A percentile compares a stretch with the other conserved stretches of the same genome.
Evolutionary conservation across 2,113 vertebrate species (phyloP).

Genomic region (Notarius lentiginosus): DNA sequence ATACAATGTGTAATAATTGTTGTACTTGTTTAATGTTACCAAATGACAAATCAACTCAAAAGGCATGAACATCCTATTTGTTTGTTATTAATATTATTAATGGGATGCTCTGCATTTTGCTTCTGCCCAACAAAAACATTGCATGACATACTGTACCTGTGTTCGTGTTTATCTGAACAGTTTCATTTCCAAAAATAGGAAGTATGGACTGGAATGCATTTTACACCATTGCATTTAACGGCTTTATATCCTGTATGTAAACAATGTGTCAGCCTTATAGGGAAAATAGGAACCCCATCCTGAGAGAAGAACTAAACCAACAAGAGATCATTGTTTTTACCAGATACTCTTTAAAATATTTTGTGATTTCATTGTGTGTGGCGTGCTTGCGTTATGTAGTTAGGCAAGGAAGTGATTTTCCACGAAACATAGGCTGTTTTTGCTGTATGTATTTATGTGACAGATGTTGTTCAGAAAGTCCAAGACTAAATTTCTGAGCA

Average conservation of each 20-base stretch:
- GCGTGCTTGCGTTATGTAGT: neutral
- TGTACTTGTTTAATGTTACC: neutral
- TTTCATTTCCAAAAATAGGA: slow-evolving; percentile 35
- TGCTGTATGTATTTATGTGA: too few species aligned
- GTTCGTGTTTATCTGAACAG: neutral
- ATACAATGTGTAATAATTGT: neutral
- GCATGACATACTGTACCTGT: neutral
- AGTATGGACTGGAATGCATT: neutral
- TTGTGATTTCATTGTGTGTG: slow-evolving; percentile 13
- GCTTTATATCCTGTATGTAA: neutral
- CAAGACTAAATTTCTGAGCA: neutral
- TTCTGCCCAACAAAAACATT: neutral
- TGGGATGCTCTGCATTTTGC: neutral
- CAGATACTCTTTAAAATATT: too few species aligned
- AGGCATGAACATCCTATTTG: neutral
- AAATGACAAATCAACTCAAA: neutral
- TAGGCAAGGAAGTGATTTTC: neutral
- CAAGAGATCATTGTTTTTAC: neutral
- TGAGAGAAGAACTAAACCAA: slow-evolving; percentile 13
- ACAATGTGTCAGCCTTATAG: neutral
- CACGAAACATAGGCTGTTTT: neutral
- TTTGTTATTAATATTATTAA: neutral
- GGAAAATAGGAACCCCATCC: slow-evolving; percentile 40
- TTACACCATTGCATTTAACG: neutral
- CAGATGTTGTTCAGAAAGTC: neutral